Base-by-base conservation (phyloP, 1,140 invertebrate genomes). In the Macrostomum lignano region DNA sequence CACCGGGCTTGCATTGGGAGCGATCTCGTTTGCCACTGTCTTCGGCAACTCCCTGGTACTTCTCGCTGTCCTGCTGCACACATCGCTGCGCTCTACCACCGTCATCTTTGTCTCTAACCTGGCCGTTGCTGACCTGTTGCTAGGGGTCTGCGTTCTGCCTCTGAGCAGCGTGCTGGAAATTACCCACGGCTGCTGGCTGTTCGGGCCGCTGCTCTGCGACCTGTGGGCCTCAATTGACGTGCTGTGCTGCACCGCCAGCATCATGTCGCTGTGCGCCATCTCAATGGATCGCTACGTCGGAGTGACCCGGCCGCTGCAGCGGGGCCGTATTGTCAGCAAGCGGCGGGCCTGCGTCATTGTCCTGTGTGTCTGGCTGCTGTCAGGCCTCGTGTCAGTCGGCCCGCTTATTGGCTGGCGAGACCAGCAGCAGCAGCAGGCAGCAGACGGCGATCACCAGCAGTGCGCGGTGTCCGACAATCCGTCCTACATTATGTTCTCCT, bases 221-320 rank as follows among this genome's bases (percentile, higher is more conserved):
- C 41, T 60, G 7, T 58, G 56, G 52, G 45, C 55, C 2, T 82
- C 82, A 2, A 73, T 86, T 66, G 84, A 94, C 58, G 82, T 94
- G 28, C 59, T 93, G 7, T 64, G 91, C 45, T 86, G 78, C 52
- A 94, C 84, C 0, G 78, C 81, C 3, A 82, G 76, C 37, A 94
- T 94, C 39, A 82, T 88, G 71, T 88, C 86, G 57, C 61, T 94
- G 47, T 91, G 82, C 57, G 67, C 88, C 36, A 94, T 93, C 46
- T 82, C 75, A 36, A 62, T 94, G 36, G 84, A 94, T 58, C 67
- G 84, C 51, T 88, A 42, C 39, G 51, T 56, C 24, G 53, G 52
- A 15, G 49, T 56, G 17, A 55, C 52, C n/a, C 36, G 46, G 22
- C 50, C 51, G 5, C 36, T 52, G 5, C 44, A 47, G 17, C 11